Percentiles rank a stretch among this genome's conserved stretches.
Conservation (phyloP, 2,113 vertebrate species). For the Myrmophylax atrothorax region DNA sequence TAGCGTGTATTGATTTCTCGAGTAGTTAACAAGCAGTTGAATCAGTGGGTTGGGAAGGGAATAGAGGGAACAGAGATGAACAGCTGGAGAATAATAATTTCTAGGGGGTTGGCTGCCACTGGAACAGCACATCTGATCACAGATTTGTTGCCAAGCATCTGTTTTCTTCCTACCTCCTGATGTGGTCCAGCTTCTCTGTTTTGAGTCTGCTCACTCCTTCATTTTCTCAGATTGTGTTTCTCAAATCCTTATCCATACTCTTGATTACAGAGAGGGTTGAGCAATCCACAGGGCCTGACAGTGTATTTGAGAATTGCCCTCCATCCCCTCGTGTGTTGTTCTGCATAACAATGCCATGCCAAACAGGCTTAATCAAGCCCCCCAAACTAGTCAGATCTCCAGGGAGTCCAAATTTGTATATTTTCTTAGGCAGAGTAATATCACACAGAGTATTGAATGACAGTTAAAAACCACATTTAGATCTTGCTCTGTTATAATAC, state of each 20-base stretch:
- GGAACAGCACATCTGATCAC: constrained; percentile 13
- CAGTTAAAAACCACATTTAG: constrained; percentile 68
- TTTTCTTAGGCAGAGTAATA: constrained; percentile 58
- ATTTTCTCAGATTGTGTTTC: not conserved
- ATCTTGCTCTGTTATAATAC: constrained; percentile 51
- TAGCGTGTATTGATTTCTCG: not conserved
- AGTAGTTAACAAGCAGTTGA: not conserved
- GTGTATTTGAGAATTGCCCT: not conserved
- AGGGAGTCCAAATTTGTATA: constrained; percentile 54
- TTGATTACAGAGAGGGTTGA: not conserved
- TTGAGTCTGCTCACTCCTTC: not conserved
- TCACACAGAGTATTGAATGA: constrained; percentile 39
- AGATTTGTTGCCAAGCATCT: constrained; percentile 46
- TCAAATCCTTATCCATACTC: not conserved
- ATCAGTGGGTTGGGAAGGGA: not conserved
- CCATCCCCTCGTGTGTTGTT: not conserved
- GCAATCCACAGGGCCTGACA: not conserved
- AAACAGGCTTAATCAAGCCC: constrained; percentile 44
- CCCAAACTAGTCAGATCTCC: constrained; percentile 3
- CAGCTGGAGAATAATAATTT: constrained; percentile 47
- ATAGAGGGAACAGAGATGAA: not conserved
- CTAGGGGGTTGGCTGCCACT: not conserved
- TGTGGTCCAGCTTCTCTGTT: constrained; percentile 20
- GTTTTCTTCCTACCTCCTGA: constrained; percentile 38
- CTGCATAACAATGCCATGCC: not conserved